These are phyloP conservation scores for Hydroisotoma schaefferi DNA, from an alignment of 2,888 invertebrate genomes.

Conservation along the genomic window DNA sequence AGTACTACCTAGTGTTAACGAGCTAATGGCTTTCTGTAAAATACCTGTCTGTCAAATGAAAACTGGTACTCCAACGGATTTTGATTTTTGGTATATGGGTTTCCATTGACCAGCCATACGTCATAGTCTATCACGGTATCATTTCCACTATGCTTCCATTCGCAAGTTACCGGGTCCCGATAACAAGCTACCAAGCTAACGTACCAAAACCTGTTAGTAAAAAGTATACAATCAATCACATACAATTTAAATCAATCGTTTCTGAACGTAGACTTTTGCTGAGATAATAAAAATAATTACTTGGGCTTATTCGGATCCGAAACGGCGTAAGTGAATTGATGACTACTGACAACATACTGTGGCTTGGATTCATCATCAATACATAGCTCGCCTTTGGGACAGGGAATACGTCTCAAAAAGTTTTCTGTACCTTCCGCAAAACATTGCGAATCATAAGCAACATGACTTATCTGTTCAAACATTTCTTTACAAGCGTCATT, in stretches of 20 bases:
- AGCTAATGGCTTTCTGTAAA: conserved; percentile 4
- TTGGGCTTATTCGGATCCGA: conserved; percentile 85
- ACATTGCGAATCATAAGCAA: conserved; percentile 81
- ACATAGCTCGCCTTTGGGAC: conserved; percentile 70
- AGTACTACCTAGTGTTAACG: conserved; percentile 1
- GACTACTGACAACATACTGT: conserved; percentile 76
- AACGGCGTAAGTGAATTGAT: conserved; percentile 92
- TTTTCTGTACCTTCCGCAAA: conserved; percentile 71
- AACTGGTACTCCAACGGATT: conserved; percentile 91
- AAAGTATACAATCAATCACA: conserved; percentile 22
- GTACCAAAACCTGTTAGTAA: conserved; percentile 84
- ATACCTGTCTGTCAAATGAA: conserved; percentile 80
- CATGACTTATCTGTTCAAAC: conserved; percentile 76
- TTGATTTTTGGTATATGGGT: conserved; percentile 80
- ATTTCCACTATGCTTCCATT: conserved; percentile 74
- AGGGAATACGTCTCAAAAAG: conserved; percentile 81
- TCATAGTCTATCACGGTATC: conserved; percentile 70
- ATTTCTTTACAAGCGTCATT: conserved; percentile 76
- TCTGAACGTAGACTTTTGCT: not conserved
- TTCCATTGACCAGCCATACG: conserved; percentile 94
- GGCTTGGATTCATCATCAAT: conserved; percentile 75
- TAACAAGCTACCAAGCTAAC: conserved; percentile 91
- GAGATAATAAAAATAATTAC: conserved; percentile 54
- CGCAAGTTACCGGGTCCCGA: conserved; percentile 71
- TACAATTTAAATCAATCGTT: conserved; percentile 2